These are phyloP conservation scores for Zhuqinia jingwanae DNA, from an alignment of 2,888 invertebrate species.

Conservation along the genomic window DNA sequence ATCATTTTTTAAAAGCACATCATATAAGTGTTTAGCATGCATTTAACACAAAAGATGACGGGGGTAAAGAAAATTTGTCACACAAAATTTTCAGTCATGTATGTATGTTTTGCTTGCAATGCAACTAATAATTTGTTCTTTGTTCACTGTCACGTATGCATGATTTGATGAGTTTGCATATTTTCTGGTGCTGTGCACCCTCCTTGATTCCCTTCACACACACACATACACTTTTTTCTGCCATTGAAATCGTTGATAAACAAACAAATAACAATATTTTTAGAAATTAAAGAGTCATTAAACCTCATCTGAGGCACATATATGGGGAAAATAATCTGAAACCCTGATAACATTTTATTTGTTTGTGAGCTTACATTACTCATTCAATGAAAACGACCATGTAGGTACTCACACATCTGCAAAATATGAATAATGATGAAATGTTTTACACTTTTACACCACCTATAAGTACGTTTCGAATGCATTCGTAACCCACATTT, in stretches of 20 bases:
- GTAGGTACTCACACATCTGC: neutral
- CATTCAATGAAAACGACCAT: neutral
- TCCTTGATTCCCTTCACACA: neutral
- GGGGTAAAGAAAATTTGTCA: too few relatives aligned
- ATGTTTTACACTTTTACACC: too few relatives aligned
- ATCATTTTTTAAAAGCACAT: neutral
- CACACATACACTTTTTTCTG: neutral
- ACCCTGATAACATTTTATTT: too few relatives aligned
- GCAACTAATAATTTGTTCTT: conserved; percentile 10
- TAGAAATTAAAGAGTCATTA: conserved; percentile 37
- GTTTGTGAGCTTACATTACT: too few relatives aligned
- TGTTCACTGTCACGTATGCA: neutral
- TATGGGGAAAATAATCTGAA: neutral
- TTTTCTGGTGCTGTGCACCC: conserved; percentile 34
- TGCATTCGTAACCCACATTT: too few relatives aligned
- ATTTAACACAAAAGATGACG: too few relatives aligned
- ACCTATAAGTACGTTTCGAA: too few relatives aligned
- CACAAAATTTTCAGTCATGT: neutral
- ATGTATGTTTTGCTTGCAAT: neutral
- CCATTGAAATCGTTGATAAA: conserved; percentile 14
- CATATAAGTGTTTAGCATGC: neutral
- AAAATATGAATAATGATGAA: too few relatives aligned
- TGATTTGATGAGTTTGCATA: conserved; percentile 53
- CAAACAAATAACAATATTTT: conserved; percentile 34
- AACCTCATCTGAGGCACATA: conserved; percentile 23